Evolutionary conservation across 2,113 vertebrate genomes (phyloP), one percentile per base, ranked within the genome.

Genomic region (Physeter macrocephalus): DNA sequence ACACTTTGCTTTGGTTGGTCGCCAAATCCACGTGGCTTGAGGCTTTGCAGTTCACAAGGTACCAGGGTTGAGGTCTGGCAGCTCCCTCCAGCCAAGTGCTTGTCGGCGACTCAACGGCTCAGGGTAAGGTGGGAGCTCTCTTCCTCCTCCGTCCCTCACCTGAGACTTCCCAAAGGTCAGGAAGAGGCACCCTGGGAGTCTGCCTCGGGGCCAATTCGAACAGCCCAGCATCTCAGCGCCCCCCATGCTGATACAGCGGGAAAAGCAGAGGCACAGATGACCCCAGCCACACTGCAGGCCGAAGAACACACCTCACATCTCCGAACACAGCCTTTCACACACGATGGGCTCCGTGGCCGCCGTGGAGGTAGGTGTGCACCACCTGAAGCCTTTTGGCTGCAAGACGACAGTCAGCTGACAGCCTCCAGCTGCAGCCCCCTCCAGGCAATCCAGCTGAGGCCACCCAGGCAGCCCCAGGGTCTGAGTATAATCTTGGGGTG

Each of bases 361-460:
- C n/a, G 0, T 0, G 2, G 27, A 57, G n/a, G 54, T 2, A 4
- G n/a, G 54, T 1, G 6, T 5, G 27, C 0, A 1, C 4, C 75
- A 17, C 20, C 59, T 49, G 46, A 0, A 4, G 59, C 31, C 11
- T 1, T 17, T 9, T 39, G 11, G 15, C 12, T 3, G n/a, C 20
- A 13, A 67, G 72, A 36, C 17, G 13, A 7, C 54, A 0, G 29
- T 13, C 15, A n/a, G 46, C 75, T 12, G 29, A 43, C 23, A 31
- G 23, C 34, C 11, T 6, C 88, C 61, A 36, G 64, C 29, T 34
- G 61, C 66, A 9, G 34, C 54, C 29, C 36, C 46, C 31, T 67
- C 31, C 9, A 49, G 18, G 9, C 18, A 21, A 31, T 41, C 7
- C 3, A 25, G 54, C 41, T 5, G 3, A 43, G 36, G 46, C 43